Percentiles rank a stretch among this genome's conserved stretches.
Evolutionary conservation across 1,140 invertebrate species (phyloP).

Genomic region (Rhopalosiphum maidis): DNA sequence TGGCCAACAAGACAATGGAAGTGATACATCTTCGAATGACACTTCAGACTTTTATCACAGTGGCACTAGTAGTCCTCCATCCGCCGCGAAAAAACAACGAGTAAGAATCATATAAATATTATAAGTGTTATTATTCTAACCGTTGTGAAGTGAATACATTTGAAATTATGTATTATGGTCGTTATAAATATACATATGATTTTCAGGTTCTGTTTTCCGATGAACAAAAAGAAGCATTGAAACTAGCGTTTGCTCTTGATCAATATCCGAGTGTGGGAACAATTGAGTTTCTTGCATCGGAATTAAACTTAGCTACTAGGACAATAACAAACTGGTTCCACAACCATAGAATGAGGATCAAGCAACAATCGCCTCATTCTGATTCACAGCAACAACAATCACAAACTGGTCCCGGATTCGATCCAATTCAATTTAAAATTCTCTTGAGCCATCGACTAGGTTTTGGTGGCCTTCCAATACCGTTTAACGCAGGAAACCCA

Average conservation of each 20-base stretch:
- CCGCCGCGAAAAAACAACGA: slow-evolving; percentile 84
- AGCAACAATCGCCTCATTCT: slow-evolving; percentile 80
- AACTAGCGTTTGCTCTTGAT: slow-evolving; percentile 91
- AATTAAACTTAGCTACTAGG: slow-evolving; percentile 89
- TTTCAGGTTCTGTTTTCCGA: slow-evolving; percentile 85
- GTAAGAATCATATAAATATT: slow-evolving; percentile 62
- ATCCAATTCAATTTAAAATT: slow-evolving; percentile 88
- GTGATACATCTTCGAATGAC: slow-evolving; percentile 85
- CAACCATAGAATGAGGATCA: slow-evolving; percentile 97
- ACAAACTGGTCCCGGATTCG: slow-evolving; percentile 68
- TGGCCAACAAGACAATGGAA: slow-evolving; percentile 73
- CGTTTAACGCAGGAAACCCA: slow-evolving; percentile 72
- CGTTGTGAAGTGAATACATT: background rate
- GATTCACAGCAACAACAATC: slow-evolving; percentile 71
- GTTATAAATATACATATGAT: background rate
- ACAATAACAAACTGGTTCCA: slow-evolving; percentile 99
- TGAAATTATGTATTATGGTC: background rate
- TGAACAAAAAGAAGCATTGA: slow-evolving; percentile 96
- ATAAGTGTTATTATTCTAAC: background rate
- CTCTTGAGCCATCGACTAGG: slow-evolving; percentile 82
- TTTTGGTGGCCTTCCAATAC: slow-evolving; percentile 67
- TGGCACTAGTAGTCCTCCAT: slow-evolving; percentile 70
- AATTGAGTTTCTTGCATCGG: slow-evolving; percentile 92
- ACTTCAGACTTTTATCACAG: slow-evolving; percentile 88
- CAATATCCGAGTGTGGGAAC: slow-evolving; percentile 95